These are phyloP conservation scores for Pocillopora damicornis DNA, from an alignment of 64 coral and sea anemone species.

Conservation along the genomic window DNA sequence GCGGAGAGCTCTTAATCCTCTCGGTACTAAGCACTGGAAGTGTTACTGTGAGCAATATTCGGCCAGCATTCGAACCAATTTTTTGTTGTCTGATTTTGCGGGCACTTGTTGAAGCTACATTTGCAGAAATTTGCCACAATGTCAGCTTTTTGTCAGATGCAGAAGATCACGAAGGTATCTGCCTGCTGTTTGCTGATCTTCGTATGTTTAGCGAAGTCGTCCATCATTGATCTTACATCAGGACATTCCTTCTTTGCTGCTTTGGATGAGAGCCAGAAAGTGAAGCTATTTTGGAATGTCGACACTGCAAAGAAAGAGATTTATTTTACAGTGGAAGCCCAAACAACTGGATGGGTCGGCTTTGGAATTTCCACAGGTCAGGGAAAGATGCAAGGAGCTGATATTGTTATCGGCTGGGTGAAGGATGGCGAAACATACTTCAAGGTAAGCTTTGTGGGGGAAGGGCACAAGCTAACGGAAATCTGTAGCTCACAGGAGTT, in stretches of 20 bases:
- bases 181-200: neutral
- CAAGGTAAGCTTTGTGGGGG: conserved; percentile 9
- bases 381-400: conserved; percentile 56
- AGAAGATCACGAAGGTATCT: neutral
- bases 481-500: too few relatives aligned
- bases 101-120: too few relatives aligned
- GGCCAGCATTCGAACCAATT: too few relatives aligned
- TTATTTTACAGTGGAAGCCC: conserved; percentile 52
- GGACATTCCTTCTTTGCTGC: conserved; percentile 14
- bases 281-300: conserved; percentile 46
- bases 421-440: conserved; percentile 49
- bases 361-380: conserved; percentile 43
- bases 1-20: too few relatives aligned
- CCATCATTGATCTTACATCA: neutral
- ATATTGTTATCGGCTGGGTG: conserved; percentile 67
- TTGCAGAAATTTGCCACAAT: too few relatives aligned
- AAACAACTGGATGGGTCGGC: conserved; percentile 68
- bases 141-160: neutral
- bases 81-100: too few relatives aligned
- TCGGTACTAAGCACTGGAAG: too few relatives aligned
- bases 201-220: neutral
- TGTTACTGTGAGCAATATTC: too few relatives aligned
- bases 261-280: conserved; percentile 40
- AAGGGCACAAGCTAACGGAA: neutral
- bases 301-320: conserved; percentile 6